Conservation (phyloP, 2,113 vertebrate species). For the Hystrix brachyura region DNA sequence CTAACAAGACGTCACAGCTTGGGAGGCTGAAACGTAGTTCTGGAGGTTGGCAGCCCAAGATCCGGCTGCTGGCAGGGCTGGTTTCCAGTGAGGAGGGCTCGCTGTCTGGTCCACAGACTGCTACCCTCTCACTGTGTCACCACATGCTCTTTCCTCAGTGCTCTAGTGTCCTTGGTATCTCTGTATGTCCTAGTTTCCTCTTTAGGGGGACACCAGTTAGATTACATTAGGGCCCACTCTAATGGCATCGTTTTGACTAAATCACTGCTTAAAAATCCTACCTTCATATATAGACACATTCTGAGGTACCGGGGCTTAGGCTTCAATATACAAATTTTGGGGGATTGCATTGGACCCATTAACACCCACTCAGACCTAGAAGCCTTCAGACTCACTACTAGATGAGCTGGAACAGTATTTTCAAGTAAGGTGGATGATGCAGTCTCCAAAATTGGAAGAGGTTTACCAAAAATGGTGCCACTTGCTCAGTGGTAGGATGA, state of each 20-base stretch:
- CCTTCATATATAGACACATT: background rate
- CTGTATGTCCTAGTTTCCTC: background rate
- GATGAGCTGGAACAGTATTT: background rate
- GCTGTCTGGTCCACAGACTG: background rate
- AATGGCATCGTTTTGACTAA: background rate
- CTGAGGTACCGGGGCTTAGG: background rate
- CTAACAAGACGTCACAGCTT: background rate
- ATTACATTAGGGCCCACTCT: background rate
- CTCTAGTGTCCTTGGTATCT: background rate
- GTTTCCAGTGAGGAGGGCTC: background rate
- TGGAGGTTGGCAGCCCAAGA: background rate
- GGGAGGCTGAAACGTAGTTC: background rate
- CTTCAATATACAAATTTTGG: too few relatives aligned
- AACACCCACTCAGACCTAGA: background rate
- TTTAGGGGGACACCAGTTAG: background rate
- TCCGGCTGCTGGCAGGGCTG: background rate
- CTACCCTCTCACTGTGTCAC: background rate
- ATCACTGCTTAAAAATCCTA: background rate
- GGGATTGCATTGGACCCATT: background rate
- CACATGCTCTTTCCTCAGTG: background rate
- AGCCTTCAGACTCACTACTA: background rate
- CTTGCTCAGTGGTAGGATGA: background rate
- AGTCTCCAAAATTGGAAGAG: background rate
- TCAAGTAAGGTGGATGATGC: background rate
- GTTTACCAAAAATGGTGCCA: background rate